Base-by-base conservation (phyloP, 2,113 vertebrate species). In the Saccopteryx leptura region DNA sequence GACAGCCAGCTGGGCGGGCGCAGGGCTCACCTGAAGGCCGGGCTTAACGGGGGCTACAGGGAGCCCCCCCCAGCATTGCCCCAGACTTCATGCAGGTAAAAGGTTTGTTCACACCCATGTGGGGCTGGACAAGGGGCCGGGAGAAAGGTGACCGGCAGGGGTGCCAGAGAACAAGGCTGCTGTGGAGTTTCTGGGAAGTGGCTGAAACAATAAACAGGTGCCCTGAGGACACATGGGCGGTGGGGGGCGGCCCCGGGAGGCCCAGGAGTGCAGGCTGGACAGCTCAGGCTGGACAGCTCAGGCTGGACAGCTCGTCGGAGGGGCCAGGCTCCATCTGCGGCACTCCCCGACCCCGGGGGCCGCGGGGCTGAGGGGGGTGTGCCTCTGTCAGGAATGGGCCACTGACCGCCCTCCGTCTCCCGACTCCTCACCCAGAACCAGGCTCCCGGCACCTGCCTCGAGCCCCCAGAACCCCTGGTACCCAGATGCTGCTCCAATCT, bases 1-100 rank as follows among this genome's bases (percentile, higher is more conserved):
- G 26, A 63, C 21, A 18, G 28, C 17, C 75, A 8, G 28, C 2
- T 1, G 0, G 1, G 15, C 3, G 75, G 72, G 19, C 17, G 58
- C 6, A 1, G 18, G 19, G 71, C 14, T 10, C 4, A 26, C 39
- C 0, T 4, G 26, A 75, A n/a, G 50, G 75, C 19, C 48, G 0
- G 69, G 65, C 19, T 56, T 39, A 0, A 2, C 0, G 0, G 56
- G 78, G 52, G 50, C 19, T 5, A 9, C 4, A 0, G 0, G 0
- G 48, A 50, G 9, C 5, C 69, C 39, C 1, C 1, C 48, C 2
- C 0, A 24, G 3, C 19, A 5, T 4, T 11, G 50, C 52, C 46
- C 24, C 24, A 1, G 48, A 60, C 91, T 23, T 39, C 58, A 6
- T 1, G 66, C 8, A 14, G 24, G 31, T 0, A 1, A 52, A 69